Conservation (phyloP, 2,888 invertebrate species). For the Hypena proboscidalis region DNA sequence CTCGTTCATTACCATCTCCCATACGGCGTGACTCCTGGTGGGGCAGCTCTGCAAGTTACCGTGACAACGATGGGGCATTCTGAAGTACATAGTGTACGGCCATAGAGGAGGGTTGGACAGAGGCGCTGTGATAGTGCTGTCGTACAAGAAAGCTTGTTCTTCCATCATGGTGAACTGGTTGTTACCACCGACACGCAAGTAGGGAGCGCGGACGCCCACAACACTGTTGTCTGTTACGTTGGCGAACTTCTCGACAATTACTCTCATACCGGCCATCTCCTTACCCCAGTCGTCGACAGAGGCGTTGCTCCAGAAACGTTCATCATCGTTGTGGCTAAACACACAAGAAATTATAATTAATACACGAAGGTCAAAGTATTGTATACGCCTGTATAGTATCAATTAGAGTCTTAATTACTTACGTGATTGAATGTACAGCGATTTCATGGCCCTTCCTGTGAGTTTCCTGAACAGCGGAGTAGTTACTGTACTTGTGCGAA, state of each 20-base stretch:
- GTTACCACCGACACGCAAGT: conserved; percentile 96
- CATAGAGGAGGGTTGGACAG: conserved; percentile 96
- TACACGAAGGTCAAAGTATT: background rate
- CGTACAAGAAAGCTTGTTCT: conserved; percentile 97
- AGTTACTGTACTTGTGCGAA: conserved; percentile 97
- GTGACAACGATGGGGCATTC: conserved; percentile 97
- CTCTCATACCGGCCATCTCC: conserved; percentile 97
- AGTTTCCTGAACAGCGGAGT: conserved; percentile 96
- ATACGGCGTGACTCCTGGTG: conserved; percentile 96
- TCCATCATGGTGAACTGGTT: conserved; percentile 99
- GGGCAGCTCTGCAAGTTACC: conserved; percentile 96
- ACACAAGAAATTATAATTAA: conserved; percentile 6
- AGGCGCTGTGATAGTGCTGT: conserved; percentile 97
- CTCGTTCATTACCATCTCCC: conserved; percentile 99
- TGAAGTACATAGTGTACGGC: conserved; percentile 99
- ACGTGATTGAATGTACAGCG: conserved; percentile 97
- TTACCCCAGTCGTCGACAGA: conserved; percentile 97
- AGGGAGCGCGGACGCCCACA: conserved; percentile 95
- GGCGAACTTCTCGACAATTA: conserved; percentile 95
- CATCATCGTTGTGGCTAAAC: conserved; percentile 94
- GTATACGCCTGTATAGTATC: background rate
- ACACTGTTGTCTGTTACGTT: conserved; percentile 96
- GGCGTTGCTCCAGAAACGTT: conserved; percentile 96
- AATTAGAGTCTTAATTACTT: conserved; percentile 68
- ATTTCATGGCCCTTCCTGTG: conserved; percentile 97